phyloP scores from a whole-genome alignment of 2,797 vertebrate genomes.

The Perodicticus potto region DNA sequence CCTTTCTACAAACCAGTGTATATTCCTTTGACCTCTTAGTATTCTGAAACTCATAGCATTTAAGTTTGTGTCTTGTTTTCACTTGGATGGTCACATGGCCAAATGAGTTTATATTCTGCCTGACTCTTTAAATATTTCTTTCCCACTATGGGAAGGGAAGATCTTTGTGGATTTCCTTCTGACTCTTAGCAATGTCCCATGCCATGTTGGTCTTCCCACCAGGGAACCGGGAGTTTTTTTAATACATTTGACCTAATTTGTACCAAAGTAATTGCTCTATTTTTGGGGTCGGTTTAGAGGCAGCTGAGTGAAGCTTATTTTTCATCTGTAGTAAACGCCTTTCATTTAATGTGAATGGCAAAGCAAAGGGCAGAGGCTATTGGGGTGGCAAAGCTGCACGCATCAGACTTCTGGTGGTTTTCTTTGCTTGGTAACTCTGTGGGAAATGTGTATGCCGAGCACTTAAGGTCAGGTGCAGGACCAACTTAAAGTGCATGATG shows the following conservation, averaged over 20 bases:
- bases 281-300: constrained; percentile 79
- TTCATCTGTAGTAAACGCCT: constrained; percentile 80
- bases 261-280: constrained; percentile 81
- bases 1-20: background rate
- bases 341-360: constrained; percentile 67
- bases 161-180: constrained; percentile 44
- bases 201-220: constrained; percentile 33
- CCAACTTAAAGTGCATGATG: background rate
- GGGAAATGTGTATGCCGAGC: background rate
- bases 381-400: background rate
- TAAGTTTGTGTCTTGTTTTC: background rate
- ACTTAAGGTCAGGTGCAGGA: background rate
- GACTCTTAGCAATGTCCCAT: constrained; percentile 66
- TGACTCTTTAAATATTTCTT: constrained; percentile 57
- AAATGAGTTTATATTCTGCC: constrained; percentile 54
- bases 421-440: background rate
- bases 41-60: constrained; percentile 49
- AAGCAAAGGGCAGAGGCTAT: constrained; percentile 43
- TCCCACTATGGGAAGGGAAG: constrained; percentile 54
- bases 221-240: constrained; percentile 45
- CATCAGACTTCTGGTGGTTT: background rate
- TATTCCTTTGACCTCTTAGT: constrained; percentile 65
- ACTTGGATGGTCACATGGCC: background rate
- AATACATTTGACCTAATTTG: constrained; percentile 81
- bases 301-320: constrained; percentile 77